These are phyloP conservation scores for Rhopalosiphum padi DNA, from an alignment of 1,140 invertebrate genomes.

Conservation along the genomic window DNA sequence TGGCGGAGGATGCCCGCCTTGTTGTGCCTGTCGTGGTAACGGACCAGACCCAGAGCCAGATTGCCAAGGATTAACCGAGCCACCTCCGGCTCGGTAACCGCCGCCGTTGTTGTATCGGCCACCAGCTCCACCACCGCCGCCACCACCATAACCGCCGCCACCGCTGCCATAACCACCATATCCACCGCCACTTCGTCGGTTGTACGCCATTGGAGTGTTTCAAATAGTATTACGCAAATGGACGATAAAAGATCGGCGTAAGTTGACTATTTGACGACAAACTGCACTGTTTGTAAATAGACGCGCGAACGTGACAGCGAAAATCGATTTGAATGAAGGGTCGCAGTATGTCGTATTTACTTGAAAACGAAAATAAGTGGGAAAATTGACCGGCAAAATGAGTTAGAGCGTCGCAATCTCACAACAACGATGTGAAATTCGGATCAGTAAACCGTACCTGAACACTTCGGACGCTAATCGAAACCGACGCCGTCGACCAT, in stretches of 20 bases:
- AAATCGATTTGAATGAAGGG: neutral
- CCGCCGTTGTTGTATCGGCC: neutral
- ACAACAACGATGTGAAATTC: neutral
- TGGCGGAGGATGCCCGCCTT: neutral
- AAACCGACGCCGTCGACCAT: neutral
- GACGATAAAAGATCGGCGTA: neutral
- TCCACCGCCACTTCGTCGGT: slow-evolving; percentile 44
- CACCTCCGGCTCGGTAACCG: neutral
- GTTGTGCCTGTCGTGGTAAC: neutral
- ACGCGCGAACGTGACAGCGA: neutral
- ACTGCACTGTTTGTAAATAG: neutral
- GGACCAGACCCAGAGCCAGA: slow-evolving; percentile 1
- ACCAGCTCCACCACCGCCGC: too few species aligned
- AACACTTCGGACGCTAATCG: neutral
- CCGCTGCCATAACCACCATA: slow-evolving; percentile 3
- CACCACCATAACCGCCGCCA: neutral
- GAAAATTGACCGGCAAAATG: neutral
- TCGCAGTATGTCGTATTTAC: neutral
- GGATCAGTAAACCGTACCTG: too few species aligned
- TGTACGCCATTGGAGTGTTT: slow-evolving; percentile 15
- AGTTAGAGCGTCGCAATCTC: neutral
- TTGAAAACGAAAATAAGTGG: neutral
- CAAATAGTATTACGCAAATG: neutral
- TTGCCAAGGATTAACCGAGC: slow-evolving; percentile 56
- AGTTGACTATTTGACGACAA: neutral